Evolutionary conservation across 2,888 invertebrate genomes (phyloP).

Genomic region (Caenorhabditis sp.): DNA sequence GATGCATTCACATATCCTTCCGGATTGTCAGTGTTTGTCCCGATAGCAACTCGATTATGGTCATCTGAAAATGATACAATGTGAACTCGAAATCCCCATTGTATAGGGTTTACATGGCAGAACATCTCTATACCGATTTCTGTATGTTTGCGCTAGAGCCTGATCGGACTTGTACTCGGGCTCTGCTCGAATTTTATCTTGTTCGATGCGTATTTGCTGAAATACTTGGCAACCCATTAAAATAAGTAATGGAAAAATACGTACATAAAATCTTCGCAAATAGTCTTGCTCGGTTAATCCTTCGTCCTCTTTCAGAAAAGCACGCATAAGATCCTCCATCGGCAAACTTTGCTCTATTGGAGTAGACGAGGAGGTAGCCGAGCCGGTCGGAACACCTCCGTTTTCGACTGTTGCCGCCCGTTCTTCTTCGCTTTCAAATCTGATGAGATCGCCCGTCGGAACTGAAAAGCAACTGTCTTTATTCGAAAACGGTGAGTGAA

Average conservation of each 20-base stretch:
- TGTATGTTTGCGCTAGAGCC: slow-evolving; percentile 57
- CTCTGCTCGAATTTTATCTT: slow-evolving; percentile 60
- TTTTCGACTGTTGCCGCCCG: slow-evolving; percentile 11
- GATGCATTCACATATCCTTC: slow-evolving; percentile 76
- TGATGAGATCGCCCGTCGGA: slow-evolving; percentile 28
- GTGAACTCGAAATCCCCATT: no score
- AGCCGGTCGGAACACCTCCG: not conserved
- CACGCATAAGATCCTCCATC: slow-evolving; percentile 21
- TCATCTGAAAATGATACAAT: slow-evolving; percentile 65
- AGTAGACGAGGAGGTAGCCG: not conserved
- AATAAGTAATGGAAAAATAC: not conserved
- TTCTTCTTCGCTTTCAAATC: slow-evolving; percentile 50
- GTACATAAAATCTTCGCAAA: slow-evolving; percentile 39
- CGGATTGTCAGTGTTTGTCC: slow-evolving; percentile 53
- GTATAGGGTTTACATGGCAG: slow-evolving; percentile 66
- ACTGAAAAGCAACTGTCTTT: slow-evolving; percentile 4
- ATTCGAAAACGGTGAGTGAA: not conserved
- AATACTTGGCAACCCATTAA: slow-evolving; percentile 26
- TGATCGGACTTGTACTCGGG: slow-evolving; percentile 40
- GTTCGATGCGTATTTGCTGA: slow-evolving; percentile 68
- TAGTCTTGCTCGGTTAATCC: slow-evolving; percentile 8
- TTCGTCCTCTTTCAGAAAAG: slow-evolving; percentile 36
- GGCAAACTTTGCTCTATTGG: not conserved
- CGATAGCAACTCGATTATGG: slow-evolving; percentile 68
- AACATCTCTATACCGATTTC: slow-evolving; percentile 76